Percentiles rank a stretch among this genome's conserved stretches.
phyloP scores from a whole-genome alignment of 2,113 vertebrate genomes.

The Platanista minor region DNA sequence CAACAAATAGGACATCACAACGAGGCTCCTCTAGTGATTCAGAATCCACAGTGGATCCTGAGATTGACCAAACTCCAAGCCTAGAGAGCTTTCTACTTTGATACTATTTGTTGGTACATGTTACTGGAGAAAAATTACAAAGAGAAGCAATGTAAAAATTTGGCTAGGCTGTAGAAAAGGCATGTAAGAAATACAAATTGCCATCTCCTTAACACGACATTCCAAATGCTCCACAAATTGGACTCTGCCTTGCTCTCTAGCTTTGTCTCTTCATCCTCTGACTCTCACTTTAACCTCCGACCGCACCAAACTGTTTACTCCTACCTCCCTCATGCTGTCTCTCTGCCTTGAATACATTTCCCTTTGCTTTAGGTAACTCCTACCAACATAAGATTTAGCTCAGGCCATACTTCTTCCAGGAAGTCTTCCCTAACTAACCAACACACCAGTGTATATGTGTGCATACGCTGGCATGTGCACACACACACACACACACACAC shows the following conservation, averaged over 20 bases:
- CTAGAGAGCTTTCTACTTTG: not conserved
- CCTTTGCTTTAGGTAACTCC: constrained; percentile 33
- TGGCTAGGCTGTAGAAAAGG: not conserved
- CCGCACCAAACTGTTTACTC: not conserved
- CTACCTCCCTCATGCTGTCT: not conserved
- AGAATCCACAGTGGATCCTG: not conserved
- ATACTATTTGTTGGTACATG: not conserved
- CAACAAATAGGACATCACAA: not conserved
- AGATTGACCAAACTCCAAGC: not conserved
- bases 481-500: not conserved
- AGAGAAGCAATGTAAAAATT: not conserved
- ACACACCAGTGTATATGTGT: not conserved
- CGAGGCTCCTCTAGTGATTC: not conserved
- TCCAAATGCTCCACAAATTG: not conserved
- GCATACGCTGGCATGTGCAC: not conserved
- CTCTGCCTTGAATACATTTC: not conserved
- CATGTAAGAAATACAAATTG: not conserved
- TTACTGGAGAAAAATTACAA: not conserved
- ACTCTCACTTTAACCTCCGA: not conserved
- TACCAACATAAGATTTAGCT: not conserved
- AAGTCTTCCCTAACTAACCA: not conserved
- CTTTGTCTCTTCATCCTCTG: not conserved
- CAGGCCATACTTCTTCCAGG: constrained; percentile 10
- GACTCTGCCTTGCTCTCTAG: not conserved
- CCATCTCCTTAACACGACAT: not conserved